phyloP scores from a whole-genome alignment of 2,888 invertebrate genomes.

The Pyrrhosoma nymphula region DNA sequence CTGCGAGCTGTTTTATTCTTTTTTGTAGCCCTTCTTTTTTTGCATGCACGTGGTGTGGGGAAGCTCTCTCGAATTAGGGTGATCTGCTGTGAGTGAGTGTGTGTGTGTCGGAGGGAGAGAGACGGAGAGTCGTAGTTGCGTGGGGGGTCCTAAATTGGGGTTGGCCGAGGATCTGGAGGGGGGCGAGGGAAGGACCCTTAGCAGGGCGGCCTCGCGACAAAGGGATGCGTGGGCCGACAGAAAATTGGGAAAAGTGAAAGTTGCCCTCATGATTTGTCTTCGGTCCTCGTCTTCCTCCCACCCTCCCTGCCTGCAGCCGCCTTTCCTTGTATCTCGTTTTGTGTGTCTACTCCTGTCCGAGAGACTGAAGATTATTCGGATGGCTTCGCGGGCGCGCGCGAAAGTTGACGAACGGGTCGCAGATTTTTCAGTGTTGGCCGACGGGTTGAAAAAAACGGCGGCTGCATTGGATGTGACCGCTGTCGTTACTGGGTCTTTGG shows the following conservation, averaged over 20 bases:
- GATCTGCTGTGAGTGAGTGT: neutral
- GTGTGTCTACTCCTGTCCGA: neutral
- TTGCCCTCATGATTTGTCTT: neutral
- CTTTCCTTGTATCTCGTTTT: neutral
- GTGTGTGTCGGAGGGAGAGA: neutral
- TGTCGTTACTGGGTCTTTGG: neutral
- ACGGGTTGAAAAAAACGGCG: neutral
- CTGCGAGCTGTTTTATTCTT: neutral
- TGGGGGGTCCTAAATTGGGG: neutral
- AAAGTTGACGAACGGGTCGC: neutral
- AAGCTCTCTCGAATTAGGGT: neutral
- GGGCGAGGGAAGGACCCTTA: too few relatives aligned
- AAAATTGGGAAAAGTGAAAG: slow-evolving; percentile 41
- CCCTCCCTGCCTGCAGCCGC: too few relatives aligned
- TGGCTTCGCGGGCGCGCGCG: neutral
- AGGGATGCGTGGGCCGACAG: slow-evolving; percentile 14
- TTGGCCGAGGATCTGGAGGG: neutral
- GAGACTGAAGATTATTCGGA: neutral
- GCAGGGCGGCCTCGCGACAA: slow-evolving; percentile 25
- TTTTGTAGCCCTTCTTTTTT: too few relatives aligned
- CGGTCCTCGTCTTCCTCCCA: neutral
- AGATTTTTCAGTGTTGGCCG: neutral
- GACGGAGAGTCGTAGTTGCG: neutral
- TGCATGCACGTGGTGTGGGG: neutral
- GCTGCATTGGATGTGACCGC: neutral